A percentile compares a stretch with the other conserved stretches of the same genome.
These are phyloP conservation scores for Tachystola acroxantha DNA, from an alignment of 2,888 invertebrate species.

Conservation along the genomic window DNA sequence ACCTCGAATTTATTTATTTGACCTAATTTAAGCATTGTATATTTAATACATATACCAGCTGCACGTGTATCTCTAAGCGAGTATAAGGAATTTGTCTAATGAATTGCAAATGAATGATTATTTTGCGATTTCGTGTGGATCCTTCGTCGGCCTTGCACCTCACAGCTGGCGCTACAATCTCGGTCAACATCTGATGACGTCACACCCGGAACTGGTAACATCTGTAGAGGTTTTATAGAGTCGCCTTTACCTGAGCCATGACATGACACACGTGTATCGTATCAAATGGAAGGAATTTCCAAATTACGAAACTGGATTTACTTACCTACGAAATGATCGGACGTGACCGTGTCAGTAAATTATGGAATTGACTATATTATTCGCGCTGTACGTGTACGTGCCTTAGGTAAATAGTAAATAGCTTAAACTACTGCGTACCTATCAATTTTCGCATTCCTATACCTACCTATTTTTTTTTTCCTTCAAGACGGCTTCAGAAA, in stretches of 20 bases:
- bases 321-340: too few species aligned
- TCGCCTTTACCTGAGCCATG: neutral
- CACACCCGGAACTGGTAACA: constrained; percentile 37
- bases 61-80: constrained; percentile 1
- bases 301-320: neutral
- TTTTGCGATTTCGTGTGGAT: constrained; percentile 19
- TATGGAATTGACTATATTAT: too few species aligned
- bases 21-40: neutral
- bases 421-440: too few species aligned
- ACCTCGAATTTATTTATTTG: too few species aligned
- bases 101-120: constrained; percentile 18
- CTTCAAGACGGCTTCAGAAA: too few species aligned
- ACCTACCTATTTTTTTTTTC: too few species aligned
- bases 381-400: too few species aligned
- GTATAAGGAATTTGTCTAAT: constrained; percentile 19
- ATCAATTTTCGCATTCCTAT: too few species aligned
- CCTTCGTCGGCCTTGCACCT: constrained; percentile 31
- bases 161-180: constrained; percentile 28
- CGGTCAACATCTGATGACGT: constrained; percentile 26
- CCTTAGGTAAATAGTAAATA: too few species aligned
- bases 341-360: too few species aligned
- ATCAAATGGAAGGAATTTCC: constrained; percentile 3
- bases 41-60: neutral
- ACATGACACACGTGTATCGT: constrained; percentile 3
- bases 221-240: neutral